These are phyloP conservation scores for Galago senegalensis DNA, from an alignment of 2,797 vertebrate species.

Conservation along the genomic window DNA sequence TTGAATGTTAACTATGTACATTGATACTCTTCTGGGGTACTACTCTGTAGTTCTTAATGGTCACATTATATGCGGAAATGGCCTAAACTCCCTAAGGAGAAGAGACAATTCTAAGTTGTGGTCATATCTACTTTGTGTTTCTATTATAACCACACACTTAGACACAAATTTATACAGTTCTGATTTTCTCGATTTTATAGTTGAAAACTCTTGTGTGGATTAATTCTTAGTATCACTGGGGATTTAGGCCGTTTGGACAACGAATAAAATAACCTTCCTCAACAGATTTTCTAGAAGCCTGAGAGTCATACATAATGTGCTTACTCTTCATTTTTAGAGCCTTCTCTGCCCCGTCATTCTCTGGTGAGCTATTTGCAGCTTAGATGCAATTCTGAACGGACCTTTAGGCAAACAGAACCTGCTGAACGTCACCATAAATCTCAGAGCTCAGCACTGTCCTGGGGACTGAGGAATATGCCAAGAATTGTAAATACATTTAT, in stretches of 20 bases:
- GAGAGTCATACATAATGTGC: background rate
- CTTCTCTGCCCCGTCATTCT: background rate
- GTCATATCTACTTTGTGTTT: background rate
- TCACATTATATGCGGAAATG: background rate
- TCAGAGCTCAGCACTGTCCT: background rate
- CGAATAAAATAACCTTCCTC: background rate
- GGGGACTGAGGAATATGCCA: background rate
- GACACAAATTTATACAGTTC: background rate
- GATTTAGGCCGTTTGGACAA: background rate
- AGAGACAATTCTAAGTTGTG: background rate
- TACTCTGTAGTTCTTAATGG: background rate
- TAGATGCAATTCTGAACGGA: slow-evolving; percentile 15
- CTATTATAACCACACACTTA: background rate
- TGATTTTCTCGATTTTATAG: background rate
- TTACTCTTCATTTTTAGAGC: background rate
- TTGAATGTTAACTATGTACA: too few relatives aligned
- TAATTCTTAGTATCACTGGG: background rate
- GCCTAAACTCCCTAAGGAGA: background rate
- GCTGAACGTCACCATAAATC: slow-evolving; percentile 43
- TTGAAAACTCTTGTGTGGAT: background rate
- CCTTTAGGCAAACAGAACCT: slow-evolving; percentile 31
- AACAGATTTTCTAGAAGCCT: background rate
- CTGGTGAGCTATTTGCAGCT: slow-evolving; percentile 24
- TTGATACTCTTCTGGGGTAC: too few relatives aligned
- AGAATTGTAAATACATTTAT: slow-evolving; percentile 11